A percentile compares a stretch with the other conserved stretches of the same genome.
phyloP scores from a whole-genome alignment of 2,113 vertebrate genomes.

The Sitta europaea region DNA sequence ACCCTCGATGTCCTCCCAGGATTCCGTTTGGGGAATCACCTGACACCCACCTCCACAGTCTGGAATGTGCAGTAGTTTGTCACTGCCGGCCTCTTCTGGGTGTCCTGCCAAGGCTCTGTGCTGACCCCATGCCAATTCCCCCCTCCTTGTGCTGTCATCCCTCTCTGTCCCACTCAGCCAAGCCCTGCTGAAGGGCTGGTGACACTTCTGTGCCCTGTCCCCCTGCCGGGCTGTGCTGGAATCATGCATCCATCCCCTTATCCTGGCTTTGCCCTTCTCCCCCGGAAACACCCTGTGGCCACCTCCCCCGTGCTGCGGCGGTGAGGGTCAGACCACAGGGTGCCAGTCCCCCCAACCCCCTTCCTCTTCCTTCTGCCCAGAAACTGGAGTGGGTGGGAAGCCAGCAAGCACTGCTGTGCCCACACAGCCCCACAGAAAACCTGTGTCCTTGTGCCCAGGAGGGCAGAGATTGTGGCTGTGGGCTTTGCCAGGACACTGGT shows the following conservation, averaged over 20 bases:
- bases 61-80: background rate
- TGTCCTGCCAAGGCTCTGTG: background rate
- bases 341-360: background rate
- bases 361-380: background rate
- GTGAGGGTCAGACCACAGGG: background rate
- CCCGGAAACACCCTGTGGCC: fast-evolving
- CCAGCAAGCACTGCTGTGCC: fast-evolving
- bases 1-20: background rate
- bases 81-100: background rate
- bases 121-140: fast-evolving
- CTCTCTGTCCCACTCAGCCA: background rate
- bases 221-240: background rate
- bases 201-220: background rate
- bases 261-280: background rate
- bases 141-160: background rate
- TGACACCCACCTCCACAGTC: background rate
- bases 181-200: background rate
- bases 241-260: background rate
- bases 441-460: fast-evolving
- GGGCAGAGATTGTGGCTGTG: background rate
- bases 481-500: background rate
- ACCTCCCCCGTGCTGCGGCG: background rate
- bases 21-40: background rate
- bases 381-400: fast-evolving
- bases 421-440: fast-evolving